phyloP scores from a whole-genome alignment of 2,797 vertebrate species.

The Sebastes wilsoni region DNA sequence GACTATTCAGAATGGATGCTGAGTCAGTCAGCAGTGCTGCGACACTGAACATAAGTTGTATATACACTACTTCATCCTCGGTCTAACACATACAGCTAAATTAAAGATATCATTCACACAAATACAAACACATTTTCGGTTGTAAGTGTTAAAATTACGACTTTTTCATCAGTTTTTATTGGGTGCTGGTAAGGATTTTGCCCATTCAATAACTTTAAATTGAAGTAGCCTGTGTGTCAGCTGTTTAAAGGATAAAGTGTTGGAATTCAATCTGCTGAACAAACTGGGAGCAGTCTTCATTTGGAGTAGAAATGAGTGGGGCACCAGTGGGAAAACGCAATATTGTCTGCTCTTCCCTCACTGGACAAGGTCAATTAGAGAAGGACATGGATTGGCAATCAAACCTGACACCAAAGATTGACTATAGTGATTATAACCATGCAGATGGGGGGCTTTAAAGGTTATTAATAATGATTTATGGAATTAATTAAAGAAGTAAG shows the following conservation, averaged over 20 bases:
- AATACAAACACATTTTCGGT: conserved; percentile 9
- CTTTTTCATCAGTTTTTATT: conserved; percentile 28
- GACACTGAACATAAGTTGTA: not conserved
- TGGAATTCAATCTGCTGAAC: conserved; percentile 79
- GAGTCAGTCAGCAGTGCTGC: not conserved
- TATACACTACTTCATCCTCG: not conserved
- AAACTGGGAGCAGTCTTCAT: conserved; percentile 80
- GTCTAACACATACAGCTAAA: not conserved
- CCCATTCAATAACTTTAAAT: conserved; percentile 63
- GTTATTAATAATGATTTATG: conserved; percentile 90
- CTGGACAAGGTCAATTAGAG: conserved; percentile 86
- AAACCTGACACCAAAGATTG: conserved; percentile 86
- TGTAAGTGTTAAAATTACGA: conserved; percentile 20
- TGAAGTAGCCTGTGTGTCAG: conserved; percentile 54
- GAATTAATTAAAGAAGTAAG: conserved; percentile 85
- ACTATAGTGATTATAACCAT: conserved; percentile 85
- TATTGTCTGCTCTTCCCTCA: conserved; percentile 79
- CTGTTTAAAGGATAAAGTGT: conserved; percentile 66
- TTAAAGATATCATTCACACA: conserved; percentile 30
- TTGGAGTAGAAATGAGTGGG: conserved; percentile 75
- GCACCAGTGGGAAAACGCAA: conserved; percentile 75
- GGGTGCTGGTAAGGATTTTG: conserved; percentile 17
- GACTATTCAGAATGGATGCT: not conserved
- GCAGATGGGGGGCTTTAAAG: conserved; percentile 84
- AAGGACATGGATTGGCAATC: conserved; percentile 87